These are phyloP conservation scores for Drosophila murphyi DNA, from an alignment of 1,140 invertebrate genomes.

Conservation along the genomic window DNA sequence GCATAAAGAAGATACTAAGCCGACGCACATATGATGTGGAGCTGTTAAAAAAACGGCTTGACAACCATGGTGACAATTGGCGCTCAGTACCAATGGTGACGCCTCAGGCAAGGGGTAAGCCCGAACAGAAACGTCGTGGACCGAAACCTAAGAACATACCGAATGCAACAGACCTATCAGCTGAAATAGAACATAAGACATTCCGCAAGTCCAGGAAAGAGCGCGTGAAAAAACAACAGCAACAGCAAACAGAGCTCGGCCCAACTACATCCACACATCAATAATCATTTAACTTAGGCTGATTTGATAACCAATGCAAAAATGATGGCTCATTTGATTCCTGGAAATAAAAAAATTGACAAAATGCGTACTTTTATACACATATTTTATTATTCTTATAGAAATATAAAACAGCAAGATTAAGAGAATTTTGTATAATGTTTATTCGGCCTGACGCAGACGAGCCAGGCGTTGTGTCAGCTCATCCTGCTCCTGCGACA, in stretches of 20 bases:
- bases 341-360: no score
- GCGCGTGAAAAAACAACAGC: conserved; percentile 45
- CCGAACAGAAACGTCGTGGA: conserved; percentile 74
- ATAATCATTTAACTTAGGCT: no score
- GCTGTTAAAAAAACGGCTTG: conserved; percentile 68
- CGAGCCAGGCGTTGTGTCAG: conserved; percentile 97
- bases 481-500: conserved; percentile 97
- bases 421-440: conserved; percentile 6
- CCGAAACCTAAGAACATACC: conserved; percentile 76
- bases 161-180: background rate
- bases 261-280: no score
- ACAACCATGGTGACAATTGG: conserved; percentile 78
- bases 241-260: background rate
- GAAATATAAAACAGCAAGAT: conserved; percentile 52
- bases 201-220: conserved; percentile 65
- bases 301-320: no score
- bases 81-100: conserved; percentile 73
- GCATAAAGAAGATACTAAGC: conserved; percentile 71
- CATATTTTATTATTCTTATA: background rate
- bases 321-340: no score
- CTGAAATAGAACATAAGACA: conserved; percentile 20
- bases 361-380: no score
- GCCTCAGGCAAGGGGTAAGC: conserved; percentile 74
- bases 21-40: conserved; percentile 66
- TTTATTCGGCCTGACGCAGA: conserved; percentile 91